phyloP scores from a whole-genome alignment of 2,797 vertebrate species.

The Telmatherina bonti region DNA sequence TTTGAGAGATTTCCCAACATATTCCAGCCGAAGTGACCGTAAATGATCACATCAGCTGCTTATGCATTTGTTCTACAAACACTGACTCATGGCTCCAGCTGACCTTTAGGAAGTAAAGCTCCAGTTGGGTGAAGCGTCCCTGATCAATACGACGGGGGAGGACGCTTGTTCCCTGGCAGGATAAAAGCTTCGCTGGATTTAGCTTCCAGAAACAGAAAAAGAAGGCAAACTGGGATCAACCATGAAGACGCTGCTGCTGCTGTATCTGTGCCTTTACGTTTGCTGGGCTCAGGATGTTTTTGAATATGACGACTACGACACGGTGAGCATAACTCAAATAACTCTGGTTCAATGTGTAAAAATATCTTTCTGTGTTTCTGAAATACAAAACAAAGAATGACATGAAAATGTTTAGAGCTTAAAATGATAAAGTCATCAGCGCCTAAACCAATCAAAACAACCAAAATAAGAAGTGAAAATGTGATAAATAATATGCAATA shows the following conservation, averaged over 20 bases:
- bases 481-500: too few species aligned
- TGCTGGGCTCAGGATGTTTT: not conserved
- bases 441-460: too few species aligned
- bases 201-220: slow-evolving; percentile 3
- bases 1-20: too few species aligned
- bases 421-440: too few species aligned
- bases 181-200: slow-evolving; percentile 34
- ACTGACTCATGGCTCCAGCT: not conserved
- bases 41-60: too few species aligned
- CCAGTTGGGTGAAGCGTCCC: slow-evolving; percentile 29
- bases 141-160: slow-evolving; percentile 33
- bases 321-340: slow-evolving; percentile 50
- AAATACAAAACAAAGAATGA: too few species aligned
- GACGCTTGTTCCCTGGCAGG: not conserved
- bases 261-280: slow-evolving; percentile 42
- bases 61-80: not conserved
- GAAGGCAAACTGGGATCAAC: too few species aligned
- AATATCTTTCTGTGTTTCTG: too few species aligned
- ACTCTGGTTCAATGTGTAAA: not conserved
- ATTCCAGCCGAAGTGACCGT: too few species aligned
- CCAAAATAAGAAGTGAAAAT: too few species aligned
- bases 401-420: too few species aligned
- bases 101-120: slow-evolving; percentile 28
- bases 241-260: slow-evolving; percentile 63
- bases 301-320: slow-evolving; percentile 65